Percentiles rank a stretch among this genome's conserved stretches.
These are phyloP conservation scores for Agelas oroides DNA, from an alignment of 37 sponge, comb jelly and placozoan genomes.

Conservation along the genomic window DNA sequence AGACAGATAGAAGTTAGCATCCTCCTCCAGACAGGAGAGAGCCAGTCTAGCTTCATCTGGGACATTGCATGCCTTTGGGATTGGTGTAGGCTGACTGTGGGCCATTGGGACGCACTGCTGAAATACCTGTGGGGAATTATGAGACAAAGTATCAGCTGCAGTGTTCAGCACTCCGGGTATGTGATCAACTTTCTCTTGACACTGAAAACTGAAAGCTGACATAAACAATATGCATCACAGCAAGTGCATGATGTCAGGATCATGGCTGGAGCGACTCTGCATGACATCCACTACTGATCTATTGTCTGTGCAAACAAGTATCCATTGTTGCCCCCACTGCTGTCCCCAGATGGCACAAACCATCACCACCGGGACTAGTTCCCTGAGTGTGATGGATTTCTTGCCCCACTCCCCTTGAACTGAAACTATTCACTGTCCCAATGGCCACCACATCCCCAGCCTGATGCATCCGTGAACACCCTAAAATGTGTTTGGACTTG, in stretches of 20 bases:
- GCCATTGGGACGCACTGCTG: neutral
- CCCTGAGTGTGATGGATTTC: constrained; percentile 30
- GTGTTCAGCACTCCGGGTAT: constrained; percentile 24
- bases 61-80: neutral
- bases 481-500: neutral
- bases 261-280: neutral
- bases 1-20: neutral
- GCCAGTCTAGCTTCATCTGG: constrained; percentile 53
- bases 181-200: constrained; percentile 4
- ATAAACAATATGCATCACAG: constrained; percentile 41
- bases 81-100: neutral
- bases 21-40: constrained; percentile 33
- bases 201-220: constrained; percentile 25
- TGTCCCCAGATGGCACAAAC: constrained; percentile 29
- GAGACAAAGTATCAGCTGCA: constrained; percentile 37
- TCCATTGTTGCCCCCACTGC: neutral
- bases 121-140: constrained; percentile 11
- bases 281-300: neutral
- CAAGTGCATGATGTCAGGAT: constrained; percentile 21
- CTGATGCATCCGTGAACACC: constrained; percentile 20
- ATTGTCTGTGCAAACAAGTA: neutral
- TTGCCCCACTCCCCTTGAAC: neutral
- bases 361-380: constrained; percentile 30
- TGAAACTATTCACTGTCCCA: constrained; percentile 18
- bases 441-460: constrained; percentile 26